These are phyloP conservation scores for Ciconia nigra DNA, from an alignment of 2,797 vertebrate species.

Conservation along the genomic window DNA sequence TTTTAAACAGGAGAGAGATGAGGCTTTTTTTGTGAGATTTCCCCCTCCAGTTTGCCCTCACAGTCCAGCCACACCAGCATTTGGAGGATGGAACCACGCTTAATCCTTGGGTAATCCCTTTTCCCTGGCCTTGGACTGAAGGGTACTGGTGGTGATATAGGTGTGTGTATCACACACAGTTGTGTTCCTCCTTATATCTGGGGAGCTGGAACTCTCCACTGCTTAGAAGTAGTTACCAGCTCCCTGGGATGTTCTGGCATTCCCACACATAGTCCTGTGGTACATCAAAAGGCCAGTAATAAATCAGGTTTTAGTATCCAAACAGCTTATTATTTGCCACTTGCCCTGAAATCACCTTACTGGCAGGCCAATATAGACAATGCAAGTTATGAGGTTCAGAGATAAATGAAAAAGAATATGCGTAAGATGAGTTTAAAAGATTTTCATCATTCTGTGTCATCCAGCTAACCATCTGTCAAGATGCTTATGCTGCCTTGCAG, in stretches of 20 bases:
- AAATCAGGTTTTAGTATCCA: background rate
- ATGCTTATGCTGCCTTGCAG: background rate
- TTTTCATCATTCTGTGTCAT: background rate
- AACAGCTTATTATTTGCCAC: background rate
- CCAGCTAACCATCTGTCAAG: background rate
- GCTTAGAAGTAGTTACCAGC: background rate
- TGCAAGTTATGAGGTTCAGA: background rate
- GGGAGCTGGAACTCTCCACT: background rate
- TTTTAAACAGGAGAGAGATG: background rate
- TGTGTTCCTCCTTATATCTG: background rate
- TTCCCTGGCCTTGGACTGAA: background rate
- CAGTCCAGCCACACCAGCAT: background rate
- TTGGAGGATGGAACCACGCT: background rate
- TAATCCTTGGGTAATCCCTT: background rate
- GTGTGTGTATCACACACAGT: background rate
- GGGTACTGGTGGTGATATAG: background rate
- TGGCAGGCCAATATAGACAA: background rate
- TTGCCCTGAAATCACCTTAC: background rate
- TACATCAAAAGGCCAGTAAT: background rate
- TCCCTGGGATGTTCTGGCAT: background rate
- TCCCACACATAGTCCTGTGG: background rate
- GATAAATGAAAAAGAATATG: background rate
- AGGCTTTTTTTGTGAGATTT: background rate
- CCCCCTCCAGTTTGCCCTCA: background rate
- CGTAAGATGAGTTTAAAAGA: background rate